phyloP scores from a whole-genome alignment of 2,888 invertebrate genomes.

The Drosophila prostipennis region DNA sequence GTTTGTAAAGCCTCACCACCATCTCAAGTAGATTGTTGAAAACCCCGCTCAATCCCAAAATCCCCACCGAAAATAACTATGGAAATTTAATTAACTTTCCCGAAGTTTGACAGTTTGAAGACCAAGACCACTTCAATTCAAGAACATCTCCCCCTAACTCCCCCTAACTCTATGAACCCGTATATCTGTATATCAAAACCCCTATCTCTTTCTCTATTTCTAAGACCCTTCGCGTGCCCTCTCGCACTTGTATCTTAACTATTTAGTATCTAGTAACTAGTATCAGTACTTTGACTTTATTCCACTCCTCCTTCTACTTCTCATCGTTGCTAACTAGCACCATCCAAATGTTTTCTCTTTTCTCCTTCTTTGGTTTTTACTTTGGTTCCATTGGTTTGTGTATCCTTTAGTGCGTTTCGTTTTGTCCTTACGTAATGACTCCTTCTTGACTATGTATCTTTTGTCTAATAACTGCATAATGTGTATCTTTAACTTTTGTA shows the following conservation, averaged over 20 bases:
- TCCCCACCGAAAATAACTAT: constrained; percentile 9
- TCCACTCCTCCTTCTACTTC: constrained; percentile 19
- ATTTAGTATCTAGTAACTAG: constrained; percentile 3
- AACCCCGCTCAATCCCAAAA: constrained; percentile 39
- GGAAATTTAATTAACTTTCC: constrained; percentile 78
- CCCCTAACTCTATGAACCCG: neutral
- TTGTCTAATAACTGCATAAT: constrained; percentile 51
- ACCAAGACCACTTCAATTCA: constrained; percentile 72
- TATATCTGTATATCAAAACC: constrained; percentile 13
- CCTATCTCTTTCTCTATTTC: constrained; percentile 17
- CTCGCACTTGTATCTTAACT: constrained; percentile 30
- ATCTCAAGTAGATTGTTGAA: constrained; percentile 74
- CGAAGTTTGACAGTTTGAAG: constrained; percentile 62
- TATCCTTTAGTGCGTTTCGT: constrained; percentile 38
- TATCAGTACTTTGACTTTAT: constrained; percentile 37
- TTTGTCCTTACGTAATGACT: constrained; percentile 41
- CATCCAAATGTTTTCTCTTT: constrained; percentile 39
- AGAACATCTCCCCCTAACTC: constrained; percentile 32
- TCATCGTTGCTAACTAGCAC: constrained; percentile 55
- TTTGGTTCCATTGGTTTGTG: constrained; percentile 40
- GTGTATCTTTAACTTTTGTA: constrained; percentile 48
- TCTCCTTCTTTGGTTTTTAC: constrained; percentile 26
- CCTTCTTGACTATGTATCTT: constrained; percentile 46
- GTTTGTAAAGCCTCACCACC: constrained; percentile 57
- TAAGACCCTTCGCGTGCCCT: constrained; percentile 29